These are phyloP conservation scores for Mastomys coucha DNA, from an alignment of 2,113 vertebrate species.

Conservation along the genomic window DNA sequence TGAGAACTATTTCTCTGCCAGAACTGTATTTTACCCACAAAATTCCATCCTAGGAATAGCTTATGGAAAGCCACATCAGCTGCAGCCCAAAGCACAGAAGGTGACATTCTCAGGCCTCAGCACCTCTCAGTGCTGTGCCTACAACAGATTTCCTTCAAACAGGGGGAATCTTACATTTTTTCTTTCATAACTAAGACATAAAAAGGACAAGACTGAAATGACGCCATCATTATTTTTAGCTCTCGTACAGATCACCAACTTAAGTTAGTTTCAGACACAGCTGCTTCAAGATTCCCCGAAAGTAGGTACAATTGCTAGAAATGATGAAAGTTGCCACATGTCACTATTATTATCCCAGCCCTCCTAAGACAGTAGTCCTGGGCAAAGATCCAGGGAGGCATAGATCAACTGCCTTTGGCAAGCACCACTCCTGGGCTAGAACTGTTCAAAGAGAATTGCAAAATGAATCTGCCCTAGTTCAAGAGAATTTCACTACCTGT, in stretches of 20 bases:
- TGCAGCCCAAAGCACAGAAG: background rate
- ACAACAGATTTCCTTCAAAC: background rate
- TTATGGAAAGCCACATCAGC: background rate
- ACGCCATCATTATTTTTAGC: background rate
- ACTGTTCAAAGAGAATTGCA: background rate
- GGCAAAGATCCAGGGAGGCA: background rate
- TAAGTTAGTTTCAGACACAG: background rate
- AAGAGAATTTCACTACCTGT: slow-evolving; percentile 89
- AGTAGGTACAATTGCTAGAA: slow-evolving; percentile 12
- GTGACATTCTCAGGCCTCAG: background rate
- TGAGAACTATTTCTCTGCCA: slow-evolving; percentile 6
- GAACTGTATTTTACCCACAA: background rate
- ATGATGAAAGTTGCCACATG: background rate
- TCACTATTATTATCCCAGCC: background rate
- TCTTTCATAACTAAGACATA: background rate
- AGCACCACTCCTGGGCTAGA: slow-evolving; percentile 53
- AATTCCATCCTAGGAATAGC: slow-evolving; percentile 46
- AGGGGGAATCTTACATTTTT: background rate
- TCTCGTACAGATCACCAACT: background rate
- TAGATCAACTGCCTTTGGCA: background rate
- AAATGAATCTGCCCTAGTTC: slow-evolving; percentile 56
- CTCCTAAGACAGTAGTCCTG: background rate
- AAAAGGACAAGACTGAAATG: background rate
- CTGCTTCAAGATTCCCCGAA: slow-evolving; percentile 30
- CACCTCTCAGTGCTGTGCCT: background rate